A percentile compares a stretch with the other conserved stretches of the same genome.
Evolutionary conservation across 2,797 vertebrate genomes (phyloP).

Genomic region (Crypturellus tataupa): DNA sequence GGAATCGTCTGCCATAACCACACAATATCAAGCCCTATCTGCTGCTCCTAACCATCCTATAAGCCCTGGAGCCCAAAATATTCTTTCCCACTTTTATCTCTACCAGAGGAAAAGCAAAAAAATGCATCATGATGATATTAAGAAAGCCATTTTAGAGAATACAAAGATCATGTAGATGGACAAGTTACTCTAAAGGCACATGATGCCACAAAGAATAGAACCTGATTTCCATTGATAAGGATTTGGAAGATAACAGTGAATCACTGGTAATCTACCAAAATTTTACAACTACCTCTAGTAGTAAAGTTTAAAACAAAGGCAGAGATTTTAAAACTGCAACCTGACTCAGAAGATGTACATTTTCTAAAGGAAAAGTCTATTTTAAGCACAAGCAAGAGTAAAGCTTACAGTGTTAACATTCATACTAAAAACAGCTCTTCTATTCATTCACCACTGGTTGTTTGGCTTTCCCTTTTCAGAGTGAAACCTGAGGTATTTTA

Average conservation of each 20-base stretch:
- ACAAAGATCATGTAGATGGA: not conserved
- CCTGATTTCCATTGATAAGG: not conserved
- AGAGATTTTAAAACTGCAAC: not conserved
- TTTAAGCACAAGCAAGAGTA: not conserved
- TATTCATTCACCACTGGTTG: not conserved
- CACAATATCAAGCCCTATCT: not conserved
- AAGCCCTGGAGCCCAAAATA: not conserved
- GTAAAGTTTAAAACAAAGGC: not conserved
- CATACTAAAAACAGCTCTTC: not conserved
- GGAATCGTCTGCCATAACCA: not conserved
- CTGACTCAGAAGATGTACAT: not conserved
- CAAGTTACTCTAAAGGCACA: not conserved
- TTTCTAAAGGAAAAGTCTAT: not conserved
- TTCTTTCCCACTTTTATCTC: not conserved
- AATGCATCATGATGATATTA: not conserved
- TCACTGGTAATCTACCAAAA: not conserved
- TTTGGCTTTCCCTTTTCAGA: not conserved
- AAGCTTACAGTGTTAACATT: not conserved
- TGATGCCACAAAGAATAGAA: not conserved
- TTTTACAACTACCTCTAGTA: not conserved
- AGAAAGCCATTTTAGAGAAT: not conserved
- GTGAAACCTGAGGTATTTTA: not conserved
- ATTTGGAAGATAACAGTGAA: not conserved
- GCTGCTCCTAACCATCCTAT: not conserved
- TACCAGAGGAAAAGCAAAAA: not conserved